These are phyloP conservation scores for Psittacula derbiana DNA, from an alignment of 2,797 vertebrate species.

Conservation along the genomic window DNA sequence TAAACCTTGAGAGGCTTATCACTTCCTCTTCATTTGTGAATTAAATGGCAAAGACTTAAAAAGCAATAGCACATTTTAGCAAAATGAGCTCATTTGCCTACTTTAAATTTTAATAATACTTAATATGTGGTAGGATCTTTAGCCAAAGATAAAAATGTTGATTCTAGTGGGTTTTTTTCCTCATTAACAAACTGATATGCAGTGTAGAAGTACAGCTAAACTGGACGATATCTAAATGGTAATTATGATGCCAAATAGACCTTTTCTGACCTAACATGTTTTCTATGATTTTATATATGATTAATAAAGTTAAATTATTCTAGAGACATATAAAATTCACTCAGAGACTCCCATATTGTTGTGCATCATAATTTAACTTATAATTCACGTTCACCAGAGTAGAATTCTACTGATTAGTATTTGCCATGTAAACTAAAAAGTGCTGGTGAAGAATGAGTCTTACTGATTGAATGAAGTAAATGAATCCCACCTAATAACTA, in stretches of 20 bases:
- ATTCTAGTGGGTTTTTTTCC: background rate
- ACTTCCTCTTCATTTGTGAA: conserved; percentile 12
- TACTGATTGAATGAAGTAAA: conserved; percentile 30
- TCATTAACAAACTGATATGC: background rate
- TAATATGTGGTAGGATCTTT: background rate
- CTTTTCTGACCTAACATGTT: conserved; percentile 57
- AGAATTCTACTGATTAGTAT: conserved; percentile 56
- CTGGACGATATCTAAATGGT: conserved; percentile 30
- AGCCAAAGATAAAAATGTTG: conserved; percentile 1
- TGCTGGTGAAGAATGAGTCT: background rate
- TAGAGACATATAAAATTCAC: background rate
- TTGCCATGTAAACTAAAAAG: conserved; percentile 26
- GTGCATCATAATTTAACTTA: conserved; percentile 14
- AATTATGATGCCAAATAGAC: conserved; percentile 27
- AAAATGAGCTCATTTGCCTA: conserved; percentile 47
- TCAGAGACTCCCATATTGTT: conserved; percentile 11
- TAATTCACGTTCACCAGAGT: background rate
- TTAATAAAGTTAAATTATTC: conserved; percentile 39
- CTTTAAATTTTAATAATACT: conserved; percentile 10
- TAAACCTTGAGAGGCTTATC: conserved; percentile 12
- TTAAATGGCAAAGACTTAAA: conserved; percentile 18
- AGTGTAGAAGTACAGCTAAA: background rate
- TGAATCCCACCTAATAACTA: background rate
- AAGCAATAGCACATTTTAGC: conserved; percentile 33
- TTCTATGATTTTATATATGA: conserved; percentile 19